Percentiles rank a stretch among this genome's conserved stretches.
Conservation (phyloP, 2,888 invertebrate species). For the Sminthurides aquaticus region DNA sequence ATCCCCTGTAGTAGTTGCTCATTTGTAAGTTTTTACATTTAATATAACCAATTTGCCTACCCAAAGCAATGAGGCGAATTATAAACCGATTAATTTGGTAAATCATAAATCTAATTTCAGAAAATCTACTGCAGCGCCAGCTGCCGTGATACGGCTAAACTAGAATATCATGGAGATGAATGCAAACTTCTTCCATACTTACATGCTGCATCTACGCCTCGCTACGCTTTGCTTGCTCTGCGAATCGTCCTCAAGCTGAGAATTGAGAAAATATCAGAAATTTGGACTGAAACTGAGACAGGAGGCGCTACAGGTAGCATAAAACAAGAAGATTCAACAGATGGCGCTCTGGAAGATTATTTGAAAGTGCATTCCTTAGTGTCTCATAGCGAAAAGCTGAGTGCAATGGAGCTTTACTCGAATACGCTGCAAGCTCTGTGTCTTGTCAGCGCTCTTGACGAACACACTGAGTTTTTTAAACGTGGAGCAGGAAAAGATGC, state of each 20-base stretch:
- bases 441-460: constrained; percentile 26
- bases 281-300: constrained; percentile 14
- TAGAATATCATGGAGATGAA: constrained; percentile 34
- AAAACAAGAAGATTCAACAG: neutral
- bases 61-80: no score
- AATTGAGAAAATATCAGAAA: constrained; percentile 25
- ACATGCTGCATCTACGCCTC: constrained; percentile 32
- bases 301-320: neutral
- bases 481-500: neutral
- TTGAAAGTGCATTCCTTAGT: constrained; percentile 15
- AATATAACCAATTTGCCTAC: no score
- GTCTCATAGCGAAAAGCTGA: constrained; percentile 18
- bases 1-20: constrained; percentile 34
- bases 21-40: constrained; percentile 27
- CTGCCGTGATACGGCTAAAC: constrained; percentile 27
- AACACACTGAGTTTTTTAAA: constrained; percentile 26
- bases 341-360: neutral
- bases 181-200: constrained; percentile 33
- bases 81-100: neutral
- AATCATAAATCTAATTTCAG: neutral
- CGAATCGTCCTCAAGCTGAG: constrained; percentile 34
- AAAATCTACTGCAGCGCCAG: neutral
- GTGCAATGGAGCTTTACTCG: constrained; percentile 28
- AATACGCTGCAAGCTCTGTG: constrained; percentile 33
- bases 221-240: constrained; percentile 34